phyloP scores from a whole-genome alignment of 2,797 vertebrate species.

The Limosa lapponica region DNA sequence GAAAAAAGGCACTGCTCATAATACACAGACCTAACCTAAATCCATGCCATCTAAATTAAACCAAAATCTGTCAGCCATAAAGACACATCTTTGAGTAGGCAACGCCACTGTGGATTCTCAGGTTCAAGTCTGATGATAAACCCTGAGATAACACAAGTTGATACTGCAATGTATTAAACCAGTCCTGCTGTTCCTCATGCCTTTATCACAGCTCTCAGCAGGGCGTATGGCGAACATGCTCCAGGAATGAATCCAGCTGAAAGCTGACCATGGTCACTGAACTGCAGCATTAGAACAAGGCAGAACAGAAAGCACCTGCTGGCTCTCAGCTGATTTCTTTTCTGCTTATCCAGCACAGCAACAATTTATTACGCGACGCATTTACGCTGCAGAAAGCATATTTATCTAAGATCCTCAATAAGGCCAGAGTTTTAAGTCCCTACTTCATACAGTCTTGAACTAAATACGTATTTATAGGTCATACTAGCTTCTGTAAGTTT shows the following conservation, averaged over 20 bases:
- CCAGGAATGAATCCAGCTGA: background rate
- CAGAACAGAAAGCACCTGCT: background rate
- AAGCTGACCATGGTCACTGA: background rate
- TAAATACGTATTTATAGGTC: fast-evolving
- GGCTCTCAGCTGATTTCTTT: fast-evolving
- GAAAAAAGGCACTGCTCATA: background rate
- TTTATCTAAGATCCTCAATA: background rate
- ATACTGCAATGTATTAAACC: background rate
- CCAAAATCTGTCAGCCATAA: background rate
- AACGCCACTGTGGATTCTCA: background rate
- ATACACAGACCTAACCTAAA: background rate
- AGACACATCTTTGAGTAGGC: background rate
- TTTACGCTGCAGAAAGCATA: background rate
- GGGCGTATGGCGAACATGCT: fast-evolving
- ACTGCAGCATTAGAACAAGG: background rate
- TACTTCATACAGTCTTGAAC: background rate
- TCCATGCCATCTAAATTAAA: background rate
- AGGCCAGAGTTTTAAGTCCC: background rate
- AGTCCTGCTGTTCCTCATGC: background rate
- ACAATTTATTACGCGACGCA: background rate
- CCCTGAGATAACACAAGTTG: background rate
- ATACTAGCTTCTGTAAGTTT: background rate
- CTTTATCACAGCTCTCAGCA: background rate
- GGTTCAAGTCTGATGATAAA: background rate
- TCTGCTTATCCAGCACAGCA: background rate